Evolutionary conservation across 2,888 invertebrate species (phyloP).

Genomic region (Caenorhabditis uteleia): DNA sequence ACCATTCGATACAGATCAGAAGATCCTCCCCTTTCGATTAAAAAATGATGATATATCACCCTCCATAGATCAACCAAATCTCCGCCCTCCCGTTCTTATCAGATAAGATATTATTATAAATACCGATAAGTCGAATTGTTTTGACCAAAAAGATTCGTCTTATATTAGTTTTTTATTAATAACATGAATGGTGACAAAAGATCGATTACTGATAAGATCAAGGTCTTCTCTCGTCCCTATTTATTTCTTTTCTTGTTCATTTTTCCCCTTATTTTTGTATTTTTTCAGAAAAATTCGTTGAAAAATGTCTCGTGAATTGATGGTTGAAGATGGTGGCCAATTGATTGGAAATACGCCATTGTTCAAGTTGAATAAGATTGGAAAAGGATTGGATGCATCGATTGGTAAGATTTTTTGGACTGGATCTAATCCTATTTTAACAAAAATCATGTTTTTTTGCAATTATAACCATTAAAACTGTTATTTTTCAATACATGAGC

Average conservation of each 20-base stretch:
- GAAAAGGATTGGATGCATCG: constrained; percentile 52
- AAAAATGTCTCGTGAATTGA: constrained; percentile 34
- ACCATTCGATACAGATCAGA: no score
- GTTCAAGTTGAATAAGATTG: constrained; percentile 57
- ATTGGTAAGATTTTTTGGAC: constrained; percentile 37
- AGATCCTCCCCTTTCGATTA: no score
- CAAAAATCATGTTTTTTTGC: not conserved
- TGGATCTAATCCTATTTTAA: not conserved
- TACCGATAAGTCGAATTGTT: no score
- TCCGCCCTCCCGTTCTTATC: no score
- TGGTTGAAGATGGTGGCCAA: constrained; percentile 34
- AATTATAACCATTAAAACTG: not conserved
- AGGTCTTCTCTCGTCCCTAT: not conserved
- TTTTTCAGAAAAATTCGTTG: constrained; percentile 4
- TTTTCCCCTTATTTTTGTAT: not conserved
- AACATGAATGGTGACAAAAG: not conserved
- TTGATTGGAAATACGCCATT: constrained; percentile 64
- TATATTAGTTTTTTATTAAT: not conserved
- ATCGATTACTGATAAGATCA: constrained; percentile 4
- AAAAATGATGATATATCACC: no score
- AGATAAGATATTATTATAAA: no score
- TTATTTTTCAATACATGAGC: not conserved
- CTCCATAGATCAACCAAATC: no score
- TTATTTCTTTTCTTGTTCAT: not conserved
- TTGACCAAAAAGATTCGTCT: no score